phyloP scores from a whole-genome alignment of 2,113 vertebrate species.

The Lathamus discolor region DNA sequence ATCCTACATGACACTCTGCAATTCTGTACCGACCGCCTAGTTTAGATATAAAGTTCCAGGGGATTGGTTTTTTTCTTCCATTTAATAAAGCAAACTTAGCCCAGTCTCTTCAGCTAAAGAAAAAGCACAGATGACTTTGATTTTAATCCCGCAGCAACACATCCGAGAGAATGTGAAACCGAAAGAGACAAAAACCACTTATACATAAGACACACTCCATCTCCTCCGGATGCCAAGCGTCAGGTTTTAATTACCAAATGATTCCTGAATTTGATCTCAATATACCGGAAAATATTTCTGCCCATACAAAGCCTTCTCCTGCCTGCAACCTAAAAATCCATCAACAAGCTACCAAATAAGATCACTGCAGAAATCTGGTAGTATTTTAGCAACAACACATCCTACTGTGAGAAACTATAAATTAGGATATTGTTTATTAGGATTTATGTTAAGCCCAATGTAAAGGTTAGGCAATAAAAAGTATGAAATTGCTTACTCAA shows the following conservation, averaged over 20 bases:
- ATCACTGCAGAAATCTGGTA: background rate
- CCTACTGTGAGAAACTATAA: no score
- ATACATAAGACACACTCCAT: background rate
- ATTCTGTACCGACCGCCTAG: background rate
- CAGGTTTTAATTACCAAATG: background rate
- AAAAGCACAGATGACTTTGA: background rate
- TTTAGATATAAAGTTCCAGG: background rate
- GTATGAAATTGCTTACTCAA: no score
- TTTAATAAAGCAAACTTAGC: background rate
- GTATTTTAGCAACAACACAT: background rate
- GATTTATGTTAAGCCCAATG: no score
- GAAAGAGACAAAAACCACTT: background rate
- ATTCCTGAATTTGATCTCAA: background rate
- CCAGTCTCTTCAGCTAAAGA: background rate
- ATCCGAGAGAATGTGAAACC: background rate
- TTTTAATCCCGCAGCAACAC: background rate
- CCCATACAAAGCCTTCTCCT: background rate
- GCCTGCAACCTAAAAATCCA: background rate
- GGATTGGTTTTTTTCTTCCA: background rate
- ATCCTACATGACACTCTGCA: background rate
- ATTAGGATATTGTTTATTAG: no score
- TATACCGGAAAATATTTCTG: background rate
- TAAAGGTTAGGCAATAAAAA: no score
- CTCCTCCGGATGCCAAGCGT: background rate
- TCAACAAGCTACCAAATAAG: background rate